A percentile compares a stretch with the other conserved stretches of the same genome.
Evolutionary conservation across 2,113 vertebrate species (phyloP).

Genomic region (Sylvilagus bachmani): DNA sequence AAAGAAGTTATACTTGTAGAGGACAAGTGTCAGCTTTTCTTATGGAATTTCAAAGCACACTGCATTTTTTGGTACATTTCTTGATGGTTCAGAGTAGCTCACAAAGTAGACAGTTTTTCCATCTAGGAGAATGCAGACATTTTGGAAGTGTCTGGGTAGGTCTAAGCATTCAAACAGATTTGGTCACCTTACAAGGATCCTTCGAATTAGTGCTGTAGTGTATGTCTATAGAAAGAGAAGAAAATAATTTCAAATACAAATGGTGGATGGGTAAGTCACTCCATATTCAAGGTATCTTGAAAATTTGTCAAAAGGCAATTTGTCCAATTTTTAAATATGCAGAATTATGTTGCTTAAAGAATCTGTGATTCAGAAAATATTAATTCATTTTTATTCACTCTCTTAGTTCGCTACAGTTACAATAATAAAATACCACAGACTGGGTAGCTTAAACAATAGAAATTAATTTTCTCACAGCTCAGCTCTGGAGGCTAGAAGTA

Average conservation of each 20-base stretch:
- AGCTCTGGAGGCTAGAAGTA: background rate
- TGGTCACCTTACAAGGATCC: background rate
- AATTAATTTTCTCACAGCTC: background rate
- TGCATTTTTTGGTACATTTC: slow-evolving; percentile 49
- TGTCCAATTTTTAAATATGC: background rate
- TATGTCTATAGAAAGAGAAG: slow-evolving; percentile 14
- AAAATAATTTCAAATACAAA: slow-evolving; percentile 46
- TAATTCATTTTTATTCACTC: slow-evolving; percentile 21
- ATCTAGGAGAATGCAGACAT: background rate
- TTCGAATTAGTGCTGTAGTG: background rate
- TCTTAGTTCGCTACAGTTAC: background rate
- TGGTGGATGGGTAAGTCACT: background rate
- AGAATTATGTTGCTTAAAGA: slow-evolving; percentile 27
- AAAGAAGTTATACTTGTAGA: background rate
- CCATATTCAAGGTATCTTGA: background rate
- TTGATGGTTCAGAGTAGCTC: slow-evolving; percentile 23
- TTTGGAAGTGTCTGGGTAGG: background rate
- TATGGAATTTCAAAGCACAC: slow-evolving; percentile 16
- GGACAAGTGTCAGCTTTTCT: background rate
- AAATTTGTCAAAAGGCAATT: background rate
- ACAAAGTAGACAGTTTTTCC: background rate
- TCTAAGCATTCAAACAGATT: slow-evolving; percentile 25
- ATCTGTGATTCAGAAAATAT: slow-evolving; percentile 44
- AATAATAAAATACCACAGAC: background rate
- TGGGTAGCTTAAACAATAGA: background rate